Evolutionary conservation across 2,113 vertebrate genomes (phyloP).

Genomic region (Tor tambroides): DNA sequence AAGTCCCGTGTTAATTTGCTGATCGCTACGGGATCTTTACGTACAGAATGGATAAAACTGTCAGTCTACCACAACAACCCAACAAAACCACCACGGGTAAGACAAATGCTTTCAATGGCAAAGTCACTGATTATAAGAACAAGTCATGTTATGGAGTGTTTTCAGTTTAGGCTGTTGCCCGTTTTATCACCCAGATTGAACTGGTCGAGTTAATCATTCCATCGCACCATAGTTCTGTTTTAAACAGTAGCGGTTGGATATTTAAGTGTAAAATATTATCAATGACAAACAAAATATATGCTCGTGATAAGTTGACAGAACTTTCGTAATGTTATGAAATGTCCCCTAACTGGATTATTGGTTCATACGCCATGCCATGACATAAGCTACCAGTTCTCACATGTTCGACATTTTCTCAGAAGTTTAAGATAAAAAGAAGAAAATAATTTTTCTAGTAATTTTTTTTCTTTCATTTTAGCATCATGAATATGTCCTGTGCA

Average conservation of each 20-base stretch:
- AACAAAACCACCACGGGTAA: constrained; percentile 69
- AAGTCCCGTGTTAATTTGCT: background rate
- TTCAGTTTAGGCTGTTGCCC: background rate
- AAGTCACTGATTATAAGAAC: too few relatives aligned
- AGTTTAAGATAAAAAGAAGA: background rate
- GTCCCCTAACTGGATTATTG: background rate
- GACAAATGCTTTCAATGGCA: background rate
- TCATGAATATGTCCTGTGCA: background rate
- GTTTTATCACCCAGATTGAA: background rate
- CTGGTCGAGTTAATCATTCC: background rate
- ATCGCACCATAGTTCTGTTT: background rate
- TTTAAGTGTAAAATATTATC: background rate
- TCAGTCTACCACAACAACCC: constrained; percentile 65
- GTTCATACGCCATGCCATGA: background rate
- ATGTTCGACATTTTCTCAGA: background rate
- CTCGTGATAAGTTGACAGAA: background rate
- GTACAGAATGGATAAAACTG: constrained; percentile 70
- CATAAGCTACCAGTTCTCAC: background rate
- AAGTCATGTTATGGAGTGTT: background rate
- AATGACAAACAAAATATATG: background rate
- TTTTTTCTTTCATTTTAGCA: background rate
- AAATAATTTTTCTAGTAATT: too few relatives aligned
- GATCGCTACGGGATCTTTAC: too few relatives aligned
- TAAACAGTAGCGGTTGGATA: background rate
- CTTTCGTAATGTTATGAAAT: background rate